Conservation (phyloP, 1,140 invertebrate genomes). For the Anastrepha ludens region DNA sequence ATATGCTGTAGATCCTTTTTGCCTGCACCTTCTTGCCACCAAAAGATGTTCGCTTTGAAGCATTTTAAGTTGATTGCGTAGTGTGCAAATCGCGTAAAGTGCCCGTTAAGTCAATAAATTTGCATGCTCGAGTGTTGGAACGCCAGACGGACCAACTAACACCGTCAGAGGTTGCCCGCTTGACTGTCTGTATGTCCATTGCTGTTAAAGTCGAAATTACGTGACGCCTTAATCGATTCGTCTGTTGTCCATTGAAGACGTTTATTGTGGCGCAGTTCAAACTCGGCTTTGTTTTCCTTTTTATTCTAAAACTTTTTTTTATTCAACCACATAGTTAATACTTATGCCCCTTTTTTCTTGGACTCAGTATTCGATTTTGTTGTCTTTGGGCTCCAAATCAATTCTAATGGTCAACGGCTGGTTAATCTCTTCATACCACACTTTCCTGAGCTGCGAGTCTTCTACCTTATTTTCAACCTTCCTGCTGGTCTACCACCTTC, state of each 20-base stretch:
- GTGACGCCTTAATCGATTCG: conserved; percentile 57
- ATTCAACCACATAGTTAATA: neutral
- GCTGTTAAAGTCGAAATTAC: conserved; percentile 53
- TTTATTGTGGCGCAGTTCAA: neutral
- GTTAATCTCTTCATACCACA: conserved; percentile 28
- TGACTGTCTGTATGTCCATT: conserved; percentile 42
- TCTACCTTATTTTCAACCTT: neutral
- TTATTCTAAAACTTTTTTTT: neutral
- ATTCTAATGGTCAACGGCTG: conserved; percentile 30
- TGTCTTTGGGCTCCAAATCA: conserved; percentile 23
- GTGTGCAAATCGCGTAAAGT: conserved; percentile 28
- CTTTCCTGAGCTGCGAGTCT: neutral
- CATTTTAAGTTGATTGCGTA: too few relatives aligned
- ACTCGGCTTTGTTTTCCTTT: neutral
- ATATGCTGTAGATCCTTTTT: too few relatives aligned
- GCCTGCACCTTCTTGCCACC: too few relatives aligned
- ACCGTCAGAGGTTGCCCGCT: neutral
- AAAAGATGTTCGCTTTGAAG: too few relatives aligned
- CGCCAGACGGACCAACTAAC: neutral
- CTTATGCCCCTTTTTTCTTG: neutral
- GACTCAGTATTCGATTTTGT: neutral
- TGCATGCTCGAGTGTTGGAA: conserved; percentile 28
- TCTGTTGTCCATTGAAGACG: conserved; percentile 5
- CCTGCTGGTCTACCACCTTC: neutral
- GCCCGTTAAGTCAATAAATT: conserved; percentile 56